These are phyloP conservation scores for Pagrus major DNA, from an alignment of 2,113 vertebrate genomes.

Conservation along the genomic window DNA sequence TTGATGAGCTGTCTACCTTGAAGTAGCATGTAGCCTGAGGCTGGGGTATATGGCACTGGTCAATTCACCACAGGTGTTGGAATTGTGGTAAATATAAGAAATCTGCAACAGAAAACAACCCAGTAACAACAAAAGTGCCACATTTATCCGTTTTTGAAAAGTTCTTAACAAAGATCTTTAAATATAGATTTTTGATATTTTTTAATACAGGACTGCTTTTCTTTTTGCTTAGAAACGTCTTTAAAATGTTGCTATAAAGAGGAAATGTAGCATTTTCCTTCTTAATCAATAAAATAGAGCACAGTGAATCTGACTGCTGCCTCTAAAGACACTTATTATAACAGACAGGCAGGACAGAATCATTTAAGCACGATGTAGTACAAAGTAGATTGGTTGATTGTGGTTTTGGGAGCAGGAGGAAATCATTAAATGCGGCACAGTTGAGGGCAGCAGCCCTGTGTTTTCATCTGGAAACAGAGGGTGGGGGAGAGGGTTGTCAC, in stretches of 20 bases:
- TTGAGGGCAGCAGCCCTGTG: slow-evolving; percentile 49
- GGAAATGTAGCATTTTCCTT: background rate
- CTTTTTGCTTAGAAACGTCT: background rate
- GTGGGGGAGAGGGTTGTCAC: slow-evolving; percentile 53
- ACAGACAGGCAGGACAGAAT: background rate
- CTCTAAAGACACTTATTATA: background rate
- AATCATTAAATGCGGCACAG: slow-evolving; percentile 51
- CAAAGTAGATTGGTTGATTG: slow-evolving; percentile 42
- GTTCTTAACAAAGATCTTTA: background rate
- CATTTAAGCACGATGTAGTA: slow-evolving; percentile 4
- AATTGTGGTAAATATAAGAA: slow-evolving; percentile 28
- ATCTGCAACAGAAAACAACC: slow-evolving; percentile 3
- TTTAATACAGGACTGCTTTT: background rate
- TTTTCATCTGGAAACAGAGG: slow-evolving; percentile 61
- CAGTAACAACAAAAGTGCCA: background rate
- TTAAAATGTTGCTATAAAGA: background rate
- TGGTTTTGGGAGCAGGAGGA: slow-evolving; percentile 19
- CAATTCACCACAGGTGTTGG: slow-evolving; percentile 49
- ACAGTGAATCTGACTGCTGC: background rate
- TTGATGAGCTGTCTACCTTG: slow-evolving; percentile 60
- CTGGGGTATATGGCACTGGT: slow-evolving; percentile 19
- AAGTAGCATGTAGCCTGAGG: slow-evolving; percentile 40
- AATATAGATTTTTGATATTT: background rate
- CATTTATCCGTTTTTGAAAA: slow-evolving; percentile 1
- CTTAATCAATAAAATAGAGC: background rate